Conservation (phyloP, 2,888 invertebrate genomes). For the Chironomus tentans region DNA sequence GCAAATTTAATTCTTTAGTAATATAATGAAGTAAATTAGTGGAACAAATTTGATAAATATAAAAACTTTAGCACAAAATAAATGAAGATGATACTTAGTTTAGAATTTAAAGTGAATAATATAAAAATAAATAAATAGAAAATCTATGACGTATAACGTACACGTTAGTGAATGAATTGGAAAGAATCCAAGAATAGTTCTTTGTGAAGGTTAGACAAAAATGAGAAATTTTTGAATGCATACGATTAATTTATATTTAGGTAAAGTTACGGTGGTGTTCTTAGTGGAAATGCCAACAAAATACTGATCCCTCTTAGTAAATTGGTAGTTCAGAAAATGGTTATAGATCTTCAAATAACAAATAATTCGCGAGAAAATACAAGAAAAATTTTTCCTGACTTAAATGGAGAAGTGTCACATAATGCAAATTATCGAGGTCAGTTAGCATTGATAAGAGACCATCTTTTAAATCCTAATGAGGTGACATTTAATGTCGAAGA, state of each 20-base stretch:
- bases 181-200: too few relatives aligned
- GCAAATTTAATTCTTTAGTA: background rate
- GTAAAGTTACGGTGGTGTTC: background rate
- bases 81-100: background rate
- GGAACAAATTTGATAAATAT: background rate
- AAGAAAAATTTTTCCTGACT: constrained; percentile 16
- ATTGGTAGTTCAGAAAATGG: background rate
- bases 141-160: too few relatives aligned
- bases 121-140: too few relatives aligned
- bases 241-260: background rate
- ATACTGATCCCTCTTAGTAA: background rate
- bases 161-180: too few relatives aligned
- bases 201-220: too few relatives aligned
- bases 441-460: constrained; percentile 12
- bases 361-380: background rate
- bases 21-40: background rate
- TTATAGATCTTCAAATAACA: background rate
- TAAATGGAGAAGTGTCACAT: constrained; percentile 25
- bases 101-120: too few relatives aligned
- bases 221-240: background rate
- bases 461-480: constrained; percentile 31
- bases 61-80: background rate
- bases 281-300: background rate
- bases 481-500: constrained; percentile 40
- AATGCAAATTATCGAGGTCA: background rate